Base-by-base conservation (phyloP, 37 sponge, comb jelly and placozoan species). In the Halisarca cf. caerulea region DNA sequence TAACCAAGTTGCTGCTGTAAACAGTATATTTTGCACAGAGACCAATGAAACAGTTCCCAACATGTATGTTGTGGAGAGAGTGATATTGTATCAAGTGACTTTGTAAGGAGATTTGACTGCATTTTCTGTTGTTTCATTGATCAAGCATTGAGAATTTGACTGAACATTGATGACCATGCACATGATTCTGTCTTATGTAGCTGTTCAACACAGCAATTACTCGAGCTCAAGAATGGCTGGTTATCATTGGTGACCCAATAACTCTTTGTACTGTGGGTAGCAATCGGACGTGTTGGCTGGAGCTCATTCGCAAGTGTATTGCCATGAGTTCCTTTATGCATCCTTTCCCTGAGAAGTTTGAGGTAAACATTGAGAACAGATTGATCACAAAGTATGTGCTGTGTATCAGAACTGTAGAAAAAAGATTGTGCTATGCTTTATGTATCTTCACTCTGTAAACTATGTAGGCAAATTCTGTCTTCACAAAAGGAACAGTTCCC, bases 181-280 rank as follows among this genome's bases (percentile, higher is more conserved):
- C 9, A 14, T 47, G 51, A 47, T 47, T 47, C 51, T 14, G 51
- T 47, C 66, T 64, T 25, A 6, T 85, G 15, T 84, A 96, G 97
- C 45, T 96, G 60, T 96, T 96, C 87, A 93, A 93, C 87, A 96
- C 94, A 34, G 97, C 97, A 25, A 85, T 96, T 54, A 96, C 94
- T 2, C 71, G 97, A 51, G 94, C 97, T 51, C 81, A 78, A 39
- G 83, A 96, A 60, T 93, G 90, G 90, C 59, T 96, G 84, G 43
- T 91, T 0, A 85, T 96, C 37, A 90, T 93, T 25, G 97, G 97
- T n/a, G 92, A 96, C 23, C 92, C 97, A 17, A 39, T 89, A 59
- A 96, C 97, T 15, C 94, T 96, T 17, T 93, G 94, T 79, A 86
- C 92, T 0, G 90, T 96, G 8, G 97, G 97, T 15, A 80, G 80